Base-by-base conservation (phyloP, 1,140 invertebrate genomes). In the Drosophila parvula region DNA sequence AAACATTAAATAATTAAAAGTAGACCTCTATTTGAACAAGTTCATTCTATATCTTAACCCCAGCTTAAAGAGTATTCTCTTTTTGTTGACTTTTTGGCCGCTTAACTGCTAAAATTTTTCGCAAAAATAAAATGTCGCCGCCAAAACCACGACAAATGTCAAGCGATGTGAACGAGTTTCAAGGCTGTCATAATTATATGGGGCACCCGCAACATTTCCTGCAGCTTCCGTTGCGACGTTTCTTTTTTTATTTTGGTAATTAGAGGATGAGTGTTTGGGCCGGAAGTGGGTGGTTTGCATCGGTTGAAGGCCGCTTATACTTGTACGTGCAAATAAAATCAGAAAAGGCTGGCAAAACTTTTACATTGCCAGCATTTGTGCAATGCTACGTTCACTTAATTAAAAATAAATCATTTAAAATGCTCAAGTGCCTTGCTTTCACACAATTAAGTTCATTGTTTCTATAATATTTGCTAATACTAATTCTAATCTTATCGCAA, bases 151-250 rank as follows among this genome's bases (percentile, higher is more conserved):
- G 58, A 73, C 67, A 73, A 73, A 73, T 59, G 69, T 71, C 53
- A 58, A 41, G 68, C 51, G 28, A 50, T 71, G 69, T 55, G 67
- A 59, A 32, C 34, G 34, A 59, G 51, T 71, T 73, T 71, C 69
- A 71, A 71, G 69, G 69, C 44, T 73, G 53, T 8, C 69, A 73
- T 71, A 71, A 73, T 71, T 73, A 71, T 44, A 45, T 53, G 53
- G 8, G 28, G 22, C 34, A 16, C 53, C 43, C 43, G 22, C 10
- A 68, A 53, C 62, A 55, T 53, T 68, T 69, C 32, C 45, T 48
- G 28, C 36, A 36, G 43, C 62, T 14, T 40, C n/a, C 28, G 64
- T 34, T 62, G 36, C 30, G 27, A 44, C 38, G n/a, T n/a, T 38
- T 32, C 43, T 34, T 45, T 60, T 50, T 34, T 61, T 51, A 40